A percentile compares a stretch with the other conserved stretches of the same genome.
Conservation (phyloP, 92 coral and sea anemone species). For the Epizoanthus rinbou region DNA sequence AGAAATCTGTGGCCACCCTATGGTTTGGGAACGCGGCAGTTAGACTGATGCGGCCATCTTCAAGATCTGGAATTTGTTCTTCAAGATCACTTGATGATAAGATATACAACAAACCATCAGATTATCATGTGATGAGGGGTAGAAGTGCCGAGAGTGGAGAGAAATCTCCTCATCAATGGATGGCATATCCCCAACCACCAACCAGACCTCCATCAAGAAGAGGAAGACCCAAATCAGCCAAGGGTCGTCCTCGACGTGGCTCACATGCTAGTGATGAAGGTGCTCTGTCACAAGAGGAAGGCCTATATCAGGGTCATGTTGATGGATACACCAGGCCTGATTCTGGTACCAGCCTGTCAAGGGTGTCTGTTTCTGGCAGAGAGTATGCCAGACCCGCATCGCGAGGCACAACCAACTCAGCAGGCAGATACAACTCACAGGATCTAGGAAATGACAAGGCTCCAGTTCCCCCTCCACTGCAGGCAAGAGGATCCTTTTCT, state of each 20-base stretch:
- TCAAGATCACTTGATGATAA: constrained; percentile 5
- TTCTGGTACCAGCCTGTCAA: background rate
- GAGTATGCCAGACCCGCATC: constrained; percentile 8
- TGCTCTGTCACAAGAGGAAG: background rate
- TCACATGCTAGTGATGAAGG: constrained; percentile 29
- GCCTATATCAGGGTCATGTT: background rate
- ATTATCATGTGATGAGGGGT: background rate
- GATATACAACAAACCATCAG: background rate
- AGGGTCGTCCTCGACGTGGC: constrained; percentile 63
- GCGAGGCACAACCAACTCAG: background rate
- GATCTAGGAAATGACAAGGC: constrained; percentile 35
- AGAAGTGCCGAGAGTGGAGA: constrained; percentile 4
- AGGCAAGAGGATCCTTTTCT: constrained; percentile 73
- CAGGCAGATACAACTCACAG: background rate
- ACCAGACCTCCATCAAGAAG: constrained; percentile 56
- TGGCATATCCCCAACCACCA: constrained; percentile 69
- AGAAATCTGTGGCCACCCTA: background rate
- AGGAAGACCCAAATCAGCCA: constrained; percentile 76
- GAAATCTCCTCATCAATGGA: background rate
- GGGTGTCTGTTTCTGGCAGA: background rate
- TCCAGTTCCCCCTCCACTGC: constrained; percentile 43
- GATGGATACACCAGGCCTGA: background rate
- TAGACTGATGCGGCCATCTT: constrained; percentile 15
- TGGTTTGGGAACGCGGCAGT: background rate
- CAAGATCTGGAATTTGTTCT: constrained; percentile 24